phyloP scores from a whole-genome alignment of 2,888 invertebrate species.

The Caenorhabditis wallacei region DNA sequence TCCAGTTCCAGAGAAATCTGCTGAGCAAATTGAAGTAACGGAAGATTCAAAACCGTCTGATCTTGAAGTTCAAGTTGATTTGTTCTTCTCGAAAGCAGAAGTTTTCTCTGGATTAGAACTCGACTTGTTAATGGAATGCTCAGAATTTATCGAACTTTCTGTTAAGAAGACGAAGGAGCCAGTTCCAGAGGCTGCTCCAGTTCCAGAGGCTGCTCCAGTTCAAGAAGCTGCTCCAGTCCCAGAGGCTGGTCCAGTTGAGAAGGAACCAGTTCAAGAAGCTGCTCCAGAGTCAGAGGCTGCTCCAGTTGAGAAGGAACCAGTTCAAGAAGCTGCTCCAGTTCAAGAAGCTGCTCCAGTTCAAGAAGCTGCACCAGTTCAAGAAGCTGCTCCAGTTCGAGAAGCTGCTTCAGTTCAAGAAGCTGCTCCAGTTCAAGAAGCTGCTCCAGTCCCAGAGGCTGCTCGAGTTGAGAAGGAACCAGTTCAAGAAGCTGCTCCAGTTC shows the following conservation, averaged over 20 bases:
- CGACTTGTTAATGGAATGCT: slow-evolving; percentile 10
- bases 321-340: neutral
- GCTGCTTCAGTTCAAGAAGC: neutral
- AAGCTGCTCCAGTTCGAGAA: neutral
- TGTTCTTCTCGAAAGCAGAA: slow-evolving; percentile 20
- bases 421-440: slow-evolving; percentile 17
- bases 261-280: slow-evolving; percentile 29
- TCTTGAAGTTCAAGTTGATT: slow-evolving; percentile 5
- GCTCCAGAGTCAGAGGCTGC: slow-evolving; percentile 1
- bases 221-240: neutral
- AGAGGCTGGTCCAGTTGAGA: neutral
- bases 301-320: no score
- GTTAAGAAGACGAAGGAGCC: no score
- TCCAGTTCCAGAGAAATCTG: no score
- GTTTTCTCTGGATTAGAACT: neutral
- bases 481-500: slow-evolving; percentile 21
- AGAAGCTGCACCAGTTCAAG: neutral
- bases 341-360: neutral
- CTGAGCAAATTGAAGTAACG: no score
- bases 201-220: no score
- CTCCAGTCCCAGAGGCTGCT: neutral
- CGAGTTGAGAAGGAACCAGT: neutral
- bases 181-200: slow-evolving; percentile 1
- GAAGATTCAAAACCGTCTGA: no score
- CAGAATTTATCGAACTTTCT: neutral